Base-by-base conservation (phyloP, 2,113 vertebrate species). In the Pseudopodoces humilis region DNA sequence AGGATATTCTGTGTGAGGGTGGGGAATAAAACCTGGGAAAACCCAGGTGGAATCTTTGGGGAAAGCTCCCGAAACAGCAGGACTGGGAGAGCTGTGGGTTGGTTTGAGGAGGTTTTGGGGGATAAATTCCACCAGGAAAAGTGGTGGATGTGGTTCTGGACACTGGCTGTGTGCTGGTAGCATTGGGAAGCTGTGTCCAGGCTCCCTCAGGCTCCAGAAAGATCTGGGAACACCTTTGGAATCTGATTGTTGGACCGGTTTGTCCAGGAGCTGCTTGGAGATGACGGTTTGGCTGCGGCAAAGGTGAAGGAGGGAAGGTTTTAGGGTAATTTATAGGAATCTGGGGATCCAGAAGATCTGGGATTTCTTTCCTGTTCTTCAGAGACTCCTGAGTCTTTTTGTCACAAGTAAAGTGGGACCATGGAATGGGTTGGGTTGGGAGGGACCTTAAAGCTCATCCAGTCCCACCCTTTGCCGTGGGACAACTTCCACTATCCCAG, bases 161-260 rank as follows among this genome's bases (percentile, higher is more conserved):
- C 7, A 1, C n/a, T 39, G 28, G 13, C 21, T 18, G 33, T 23
- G 55, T 33, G 18, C 35, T 18, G 47, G 46, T 7, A 77, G 7
- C 7, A 3, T 14, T 8, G 31, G 44, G 55, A 33, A 56, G 11
- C n/a, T 6, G 1, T 1, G 41, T 6, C 7, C 12, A 0, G n/a
- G 30, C 30, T 49, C 33, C 70, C 28, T 55, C 15, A 35, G 72
- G 13, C 12, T 62, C 37, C 19, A 49, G 49, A 21, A 33, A 24
- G 3, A 7, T 47, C 62, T 39, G 35, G 59, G 33, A 81, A 35
- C 13, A 7, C 8, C 4, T 33, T 2, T 27, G 64, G 24, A 37
- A 24, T 68, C 7, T 15, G 49, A 23, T 2, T 20, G 21, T 39
- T 69, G 65, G 31, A 30, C 8, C 11, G 5, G 8, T 53, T 33